phyloP scores from a whole-genome alignment of 2,888 invertebrate species.

The Drymonia ruficornis region DNA sequence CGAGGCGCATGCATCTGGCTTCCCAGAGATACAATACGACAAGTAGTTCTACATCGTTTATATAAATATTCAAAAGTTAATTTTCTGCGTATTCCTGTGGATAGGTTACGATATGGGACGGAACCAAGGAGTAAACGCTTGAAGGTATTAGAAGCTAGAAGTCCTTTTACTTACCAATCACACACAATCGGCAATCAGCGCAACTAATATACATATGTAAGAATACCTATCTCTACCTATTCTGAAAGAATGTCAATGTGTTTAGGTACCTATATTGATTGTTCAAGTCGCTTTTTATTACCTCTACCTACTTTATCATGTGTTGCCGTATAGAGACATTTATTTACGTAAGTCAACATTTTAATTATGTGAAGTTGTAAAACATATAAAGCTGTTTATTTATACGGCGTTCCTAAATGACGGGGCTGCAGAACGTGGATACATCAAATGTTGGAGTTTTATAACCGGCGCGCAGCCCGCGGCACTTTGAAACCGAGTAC shows the following conservation, averaged over 20 bases:
- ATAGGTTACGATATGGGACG: too few species aligned
- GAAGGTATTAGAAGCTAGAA: too few species aligned
- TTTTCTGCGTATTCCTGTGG: too few species aligned
- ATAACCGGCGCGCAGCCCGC: constrained; percentile 60
- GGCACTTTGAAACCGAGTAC: constrained; percentile 81
- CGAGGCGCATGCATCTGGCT: constrained; percentile 58
- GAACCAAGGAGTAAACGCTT: too few species aligned
- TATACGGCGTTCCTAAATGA: constrained; percentile 65
- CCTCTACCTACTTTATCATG: constrained; percentile 7
- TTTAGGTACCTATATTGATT: neutral
- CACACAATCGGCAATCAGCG: too few species aligned
- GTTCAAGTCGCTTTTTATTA: constrained; percentile 6
- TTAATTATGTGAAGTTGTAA: constrained; percentile 60
- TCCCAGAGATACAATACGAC: constrained; percentile 37
- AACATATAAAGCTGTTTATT: constrained; percentile 76
- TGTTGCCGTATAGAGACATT: constrained; percentile 28
- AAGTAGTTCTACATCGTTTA: too few species aligned
- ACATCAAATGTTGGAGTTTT: constrained; percentile 78
- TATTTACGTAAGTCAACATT: constrained; percentile 43
- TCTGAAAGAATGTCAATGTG: neutral
- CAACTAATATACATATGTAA: too few species aligned
- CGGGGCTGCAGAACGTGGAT: constrained; percentile 64
- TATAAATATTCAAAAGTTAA: too few species aligned
- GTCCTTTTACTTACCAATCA: too few species aligned
- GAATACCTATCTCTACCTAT: too few species aligned